Evolutionary conservation across 30 jellyfish, hydroid and myxozoan species (phyloP), one percentile per base, ranked within the genome.

Genomic region (Chrysaora quinquecirrha): DNA sequence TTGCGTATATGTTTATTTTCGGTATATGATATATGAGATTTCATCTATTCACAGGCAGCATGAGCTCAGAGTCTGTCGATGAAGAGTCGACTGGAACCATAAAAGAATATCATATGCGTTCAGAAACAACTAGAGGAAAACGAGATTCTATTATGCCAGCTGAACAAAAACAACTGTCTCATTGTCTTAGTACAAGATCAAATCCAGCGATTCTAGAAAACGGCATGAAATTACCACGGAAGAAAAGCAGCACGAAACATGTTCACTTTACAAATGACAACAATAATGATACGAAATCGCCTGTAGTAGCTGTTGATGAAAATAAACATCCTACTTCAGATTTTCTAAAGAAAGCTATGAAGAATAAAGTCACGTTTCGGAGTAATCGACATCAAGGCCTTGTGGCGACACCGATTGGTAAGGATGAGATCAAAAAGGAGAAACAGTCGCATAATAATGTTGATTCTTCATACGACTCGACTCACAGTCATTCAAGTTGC

Each of bases 401-500:
- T 10, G 68, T 19, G 27, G 27, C 68, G 19, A 52, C 68, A 20
- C 68, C 68, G 29, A 52, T 52, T 19, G 68, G 68, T 3, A 52
- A 52, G 29, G 29, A 52, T 16, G 68, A 52, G 29, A 52, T 25
- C 4, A 52, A 52, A 2, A 16, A 52, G 68, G 25, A 19, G 24
- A 52, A 2, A 19, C 9, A 25, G 12, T 4, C 9, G 6, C 29
- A 16, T 20, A 4, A 2, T 16, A 9, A 43, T 16, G 29, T 19
- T 10, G 68, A 52, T 20, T 16, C 29, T 4, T 52, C 68, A 20
- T 43, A 43, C 16, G 92, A 82, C 58, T 83, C 94, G 33, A 80
- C 86, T 30, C 79, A 83, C 9, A 83, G 94, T 50, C 76, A 60
- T 23, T 83, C 94, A 25, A 72, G 87, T 56, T 83, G 94, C 67